Evolutionary conservation across 1,140 invertebrate species (phyloP).

Genomic region (Chlorops oryzae): DNA sequence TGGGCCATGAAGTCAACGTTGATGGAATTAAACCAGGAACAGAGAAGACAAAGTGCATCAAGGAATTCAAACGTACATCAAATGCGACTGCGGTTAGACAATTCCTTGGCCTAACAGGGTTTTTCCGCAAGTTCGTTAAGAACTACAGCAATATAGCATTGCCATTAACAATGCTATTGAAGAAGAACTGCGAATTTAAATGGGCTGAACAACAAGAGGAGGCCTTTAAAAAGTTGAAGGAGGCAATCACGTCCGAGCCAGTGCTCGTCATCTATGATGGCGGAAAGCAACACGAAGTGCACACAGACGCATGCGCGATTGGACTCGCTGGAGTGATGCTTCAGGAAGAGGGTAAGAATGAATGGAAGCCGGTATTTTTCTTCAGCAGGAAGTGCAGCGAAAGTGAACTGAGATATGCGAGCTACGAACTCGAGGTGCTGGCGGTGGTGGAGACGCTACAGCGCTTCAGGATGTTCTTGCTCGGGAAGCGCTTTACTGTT

Average conservation of each 20-base stretch:
- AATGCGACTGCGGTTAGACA: constrained; percentile 17
- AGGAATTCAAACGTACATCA: constrained; percentile 9
- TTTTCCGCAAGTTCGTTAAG: constrained; percentile 24
- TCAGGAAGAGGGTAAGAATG: constrained; percentile 31
- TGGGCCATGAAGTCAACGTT: constrained; percentile 19
- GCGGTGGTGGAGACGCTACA: constrained; percentile 28
- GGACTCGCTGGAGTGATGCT: constrained; percentile 34
- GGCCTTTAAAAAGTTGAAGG: constrained; percentile 15
- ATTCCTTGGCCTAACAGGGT: constrained; percentile 20
- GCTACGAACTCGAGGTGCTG: constrained; percentile 41
- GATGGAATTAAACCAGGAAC: constrained; percentile 21
- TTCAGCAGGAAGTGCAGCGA: too few species aligned
- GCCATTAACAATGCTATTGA: constrained; percentile 18
- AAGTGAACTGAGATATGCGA: constrained; percentile 42
- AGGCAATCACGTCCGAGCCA: constrained; percentile 9
- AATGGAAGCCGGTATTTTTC: too few species aligned
- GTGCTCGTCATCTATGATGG: constrained; percentile 16
- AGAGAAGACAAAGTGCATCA: constrained; percentile 14
- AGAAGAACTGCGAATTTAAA: constrained; percentile 16
- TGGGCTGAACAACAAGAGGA: constrained; percentile 2
- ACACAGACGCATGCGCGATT: constrained; percentile 26
- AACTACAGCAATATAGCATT: constrained; percentile 21
- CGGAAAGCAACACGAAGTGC: constrained; percentile 18
- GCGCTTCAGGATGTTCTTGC: constrained; percentile 32
- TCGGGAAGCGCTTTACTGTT: constrained; percentile 37